These are phyloP conservation scores for Andrena fulva DNA, from an alignment of 2,888 invertebrate species.

Conservation along the genomic window DNA sequence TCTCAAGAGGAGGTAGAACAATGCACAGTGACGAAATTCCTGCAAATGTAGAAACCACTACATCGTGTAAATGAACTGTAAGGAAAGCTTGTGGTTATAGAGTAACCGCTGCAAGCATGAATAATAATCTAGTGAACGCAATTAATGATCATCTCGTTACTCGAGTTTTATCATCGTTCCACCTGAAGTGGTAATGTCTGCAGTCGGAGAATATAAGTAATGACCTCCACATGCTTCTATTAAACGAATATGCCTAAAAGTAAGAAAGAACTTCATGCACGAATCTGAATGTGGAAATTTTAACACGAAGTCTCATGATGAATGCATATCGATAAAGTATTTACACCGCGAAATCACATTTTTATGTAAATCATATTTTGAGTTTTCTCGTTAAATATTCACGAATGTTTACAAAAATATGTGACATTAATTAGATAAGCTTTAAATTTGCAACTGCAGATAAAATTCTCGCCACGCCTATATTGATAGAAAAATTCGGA, in stretches of 20 bases:
- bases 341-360: too few species aligned
- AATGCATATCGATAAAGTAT: too few species aligned
- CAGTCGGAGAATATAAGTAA: background rate
- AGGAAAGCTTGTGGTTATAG: background rate
- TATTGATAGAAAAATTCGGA: background rate
- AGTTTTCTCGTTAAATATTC: too few species aligned
- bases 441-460: too few species aligned
- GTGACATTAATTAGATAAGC: too few species aligned
- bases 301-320: background rate
- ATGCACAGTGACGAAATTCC: background rate
- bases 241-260: background rate
- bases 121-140: background rate
- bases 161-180: slow-evolving; percentile 11
- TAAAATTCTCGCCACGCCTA: too few species aligned
- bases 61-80: background rate
- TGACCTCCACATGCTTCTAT: background rate
- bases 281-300: background rate
- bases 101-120: background rate
- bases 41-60: background rate
- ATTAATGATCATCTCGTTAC: slow-evolving; percentile 18
- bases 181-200: background rate
- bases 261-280: background rate
- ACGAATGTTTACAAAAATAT: too few species aligned
- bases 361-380: too few species aligned
- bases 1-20: background rate